These are phyloP conservation scores for Acanthurus lineatus DNA, from an alignment of 2,797 vertebrate genomes.

Conservation along the genomic window DNA sequence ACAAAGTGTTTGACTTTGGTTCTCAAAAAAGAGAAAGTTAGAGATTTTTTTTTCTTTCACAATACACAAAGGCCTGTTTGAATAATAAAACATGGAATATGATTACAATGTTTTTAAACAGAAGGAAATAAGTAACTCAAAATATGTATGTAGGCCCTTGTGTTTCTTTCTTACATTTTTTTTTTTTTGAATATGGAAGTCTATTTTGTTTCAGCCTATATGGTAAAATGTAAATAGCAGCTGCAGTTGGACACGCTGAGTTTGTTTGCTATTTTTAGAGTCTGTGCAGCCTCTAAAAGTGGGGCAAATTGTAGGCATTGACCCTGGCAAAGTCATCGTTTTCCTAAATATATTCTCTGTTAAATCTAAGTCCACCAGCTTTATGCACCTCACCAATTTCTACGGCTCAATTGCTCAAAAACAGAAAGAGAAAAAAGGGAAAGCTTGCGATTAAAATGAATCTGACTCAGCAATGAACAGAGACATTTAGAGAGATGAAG, in stretches of 20 bases:
- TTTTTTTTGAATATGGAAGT: not conserved
- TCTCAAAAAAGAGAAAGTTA: slow-evolving; percentile 30
- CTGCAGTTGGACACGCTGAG: slow-evolving; percentile 12
- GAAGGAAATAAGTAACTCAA: not conserved
- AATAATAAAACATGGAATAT: slow-evolving; percentile 17
- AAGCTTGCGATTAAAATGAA: slow-evolving; percentile 31
- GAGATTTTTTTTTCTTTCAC: slow-evolving; percentile 1
- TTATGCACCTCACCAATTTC: slow-evolving; percentile 1
- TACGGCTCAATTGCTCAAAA: slow-evolving; percentile 11
- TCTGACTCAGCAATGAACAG: slow-evolving; percentile 57
- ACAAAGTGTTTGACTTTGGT: slow-evolving; percentile 55
- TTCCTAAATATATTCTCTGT: not conserved
- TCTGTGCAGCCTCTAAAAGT: not conserved
- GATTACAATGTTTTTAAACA: slow-evolving; percentile 17
- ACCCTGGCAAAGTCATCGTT: slow-evolving; percentile 2
- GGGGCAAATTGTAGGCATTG: slow-evolving; percentile 2
- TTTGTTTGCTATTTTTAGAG: slow-evolving; percentile 21
- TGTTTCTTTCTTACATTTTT: too few species aligned
- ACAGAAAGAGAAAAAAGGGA: slow-evolving; percentile 8
- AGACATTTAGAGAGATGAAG: slow-evolving; percentile 61
- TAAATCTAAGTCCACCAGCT: not conserved
- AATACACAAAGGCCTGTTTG: slow-evolving; percentile 16
- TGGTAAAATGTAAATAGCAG: slow-evolving; percentile 30
- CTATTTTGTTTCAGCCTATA: slow-evolving; percentile 20
- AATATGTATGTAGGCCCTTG: not conserved